Conservation (phyloP, 2,113 vertebrate species). For the Megalops atlanticus region DNA sequence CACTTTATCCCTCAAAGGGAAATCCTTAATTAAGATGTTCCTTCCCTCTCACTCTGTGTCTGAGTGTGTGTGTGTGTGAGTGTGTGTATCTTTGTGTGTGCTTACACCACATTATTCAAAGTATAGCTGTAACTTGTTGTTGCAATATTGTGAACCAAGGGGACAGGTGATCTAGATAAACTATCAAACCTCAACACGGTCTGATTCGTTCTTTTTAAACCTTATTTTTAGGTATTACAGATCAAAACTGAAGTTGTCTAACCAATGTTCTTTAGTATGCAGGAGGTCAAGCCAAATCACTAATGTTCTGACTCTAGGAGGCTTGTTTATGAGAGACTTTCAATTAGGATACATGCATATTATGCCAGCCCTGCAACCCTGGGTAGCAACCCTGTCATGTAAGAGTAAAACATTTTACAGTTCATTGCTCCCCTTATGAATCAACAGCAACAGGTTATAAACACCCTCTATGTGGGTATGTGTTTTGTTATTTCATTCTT, state of each 20-base stretch:
- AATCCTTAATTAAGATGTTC: constrained; percentile 14
- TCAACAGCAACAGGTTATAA: no score
- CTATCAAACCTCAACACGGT: not conserved
- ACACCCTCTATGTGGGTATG: no score
- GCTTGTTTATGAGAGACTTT: no score
- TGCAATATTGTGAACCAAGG: not conserved
- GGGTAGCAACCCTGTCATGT: no score
- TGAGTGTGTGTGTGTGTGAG: not conserved
- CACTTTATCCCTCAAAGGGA: not conserved
- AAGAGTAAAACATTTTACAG: no score
- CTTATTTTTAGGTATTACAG: not conserved
- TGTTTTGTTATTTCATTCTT: no score
- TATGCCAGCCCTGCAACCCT: no score
- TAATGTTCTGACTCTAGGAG: no score
- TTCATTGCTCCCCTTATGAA: no score
- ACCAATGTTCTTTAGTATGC: no score
- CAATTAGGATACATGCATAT: not conserved
- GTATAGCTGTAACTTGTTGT: not conserved
- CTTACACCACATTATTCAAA: not conserved
- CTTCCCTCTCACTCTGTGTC: not conserved
- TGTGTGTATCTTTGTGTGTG: not conserved
- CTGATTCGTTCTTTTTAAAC: not conserved
- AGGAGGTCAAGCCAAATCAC: no score
- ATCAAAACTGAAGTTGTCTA: not conserved
- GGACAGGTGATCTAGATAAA: not conserved